These are phyloP conservation scores for Bradynema listronoti DNA, from an alignment of 1,140 invertebrate species.

Conservation along the genomic window DNA sequence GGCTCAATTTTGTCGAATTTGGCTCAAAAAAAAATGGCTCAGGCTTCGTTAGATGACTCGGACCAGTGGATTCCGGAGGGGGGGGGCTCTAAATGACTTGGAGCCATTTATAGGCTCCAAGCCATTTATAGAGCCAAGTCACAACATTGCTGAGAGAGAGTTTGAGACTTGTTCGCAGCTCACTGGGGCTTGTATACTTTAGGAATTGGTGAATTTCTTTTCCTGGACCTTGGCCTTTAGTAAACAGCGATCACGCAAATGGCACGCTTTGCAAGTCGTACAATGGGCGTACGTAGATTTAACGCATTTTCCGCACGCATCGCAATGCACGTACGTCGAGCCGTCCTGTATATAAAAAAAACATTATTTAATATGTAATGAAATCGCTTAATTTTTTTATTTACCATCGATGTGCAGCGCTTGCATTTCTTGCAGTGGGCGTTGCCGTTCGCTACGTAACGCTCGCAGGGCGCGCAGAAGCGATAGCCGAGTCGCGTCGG, in stretches of 20 bases:
- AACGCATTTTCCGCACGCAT: conserved; percentile 1
- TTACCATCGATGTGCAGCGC: neutral
- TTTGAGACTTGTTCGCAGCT: too few species aligned
- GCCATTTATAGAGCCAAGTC: too few species aligned
- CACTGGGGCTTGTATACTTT: too few species aligned
- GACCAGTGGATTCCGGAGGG: too few species aligned
- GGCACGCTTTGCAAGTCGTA: conserved; percentile 1
- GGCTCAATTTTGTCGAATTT: too few species aligned
- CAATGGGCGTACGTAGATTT: conserved; percentile 5
- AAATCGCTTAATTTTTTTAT: neutral
- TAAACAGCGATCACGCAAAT: conserved; percentile 1
- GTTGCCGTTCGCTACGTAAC: conserved; percentile 20
- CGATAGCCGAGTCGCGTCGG: conserved; percentile 15
- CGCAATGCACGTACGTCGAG: conserved; percentile 3
- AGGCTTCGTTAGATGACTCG: too few species aligned
- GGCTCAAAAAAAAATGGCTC: too few species aligned
- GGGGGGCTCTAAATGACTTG: too few species aligned
- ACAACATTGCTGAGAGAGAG: too few species aligned
- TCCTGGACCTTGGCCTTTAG: too few species aligned
- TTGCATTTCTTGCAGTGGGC: conserved; percentile 26
- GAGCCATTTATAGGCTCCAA: too few species aligned
- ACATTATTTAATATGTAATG: neutral
- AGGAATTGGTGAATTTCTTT: too few species aligned
- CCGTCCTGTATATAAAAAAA: conserved; percentile 5
- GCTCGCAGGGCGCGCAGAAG: conserved; percentile 22